Base-by-base conservation (phyloP, 1,140 invertebrate species). In the Drosophila orosa region DNA sequence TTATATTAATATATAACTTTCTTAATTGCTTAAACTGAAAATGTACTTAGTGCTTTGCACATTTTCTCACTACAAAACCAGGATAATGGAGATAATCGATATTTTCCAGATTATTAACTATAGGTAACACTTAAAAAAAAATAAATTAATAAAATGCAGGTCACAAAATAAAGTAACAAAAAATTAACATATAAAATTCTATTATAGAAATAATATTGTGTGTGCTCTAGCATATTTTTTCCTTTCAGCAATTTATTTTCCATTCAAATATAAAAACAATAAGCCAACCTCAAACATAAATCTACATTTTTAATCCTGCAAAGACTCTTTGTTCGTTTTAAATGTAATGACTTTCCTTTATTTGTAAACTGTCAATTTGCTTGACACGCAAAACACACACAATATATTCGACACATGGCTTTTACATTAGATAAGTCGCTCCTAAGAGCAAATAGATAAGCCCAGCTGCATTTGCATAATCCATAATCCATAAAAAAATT, bases 391-490 rank as follows among this genome's bases (percentile, higher is more conserved):
- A 7, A 60, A 60, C 9, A 48, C 12, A 37, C 13, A 58, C 8
- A 22, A 9, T 15, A 35, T 56, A 15, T 35, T n/a, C 8, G 19
- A 45, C 29, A n/a, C 27, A 24, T 35, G 35, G 52, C 24, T 15
- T 29, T 60, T 29, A 19, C 29, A 54, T 54, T 59, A 22, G 57
- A 40, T 60, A 60, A 27, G 31, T n/a, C 33, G 12, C 5, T 54
- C 25, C 9, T 40, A 24, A 17, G 29, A 27, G 17, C 37, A 33
- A 62, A 39, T 39, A 66, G 40, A 65, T 37, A 45, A 29, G 24
- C 17, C 33, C 33, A n/a, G 24, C 35, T 19, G 56, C 37, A 63
- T 63, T 63, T 45, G 42, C 59, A 65, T 62, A 63, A 37, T 40
- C 57, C 15, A 29, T 25, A 39, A 48, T 25, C 12, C 44, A 25